Conservation (phyloP, 2,888 invertebrate genomes). For the Thymelicus acteon region DNA sequence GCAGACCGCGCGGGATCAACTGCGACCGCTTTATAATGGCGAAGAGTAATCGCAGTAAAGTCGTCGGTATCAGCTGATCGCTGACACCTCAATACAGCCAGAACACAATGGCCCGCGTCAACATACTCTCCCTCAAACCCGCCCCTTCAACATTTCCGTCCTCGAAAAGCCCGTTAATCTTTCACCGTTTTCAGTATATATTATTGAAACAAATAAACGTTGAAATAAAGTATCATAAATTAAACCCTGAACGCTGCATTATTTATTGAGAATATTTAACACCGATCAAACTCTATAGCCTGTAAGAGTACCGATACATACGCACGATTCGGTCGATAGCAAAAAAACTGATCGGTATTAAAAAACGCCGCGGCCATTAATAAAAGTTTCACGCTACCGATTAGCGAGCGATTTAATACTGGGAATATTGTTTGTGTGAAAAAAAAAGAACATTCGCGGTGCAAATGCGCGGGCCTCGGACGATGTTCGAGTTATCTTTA, state of each 20-base stretch:
- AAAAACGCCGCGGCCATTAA: slow-evolving; percentile 52
- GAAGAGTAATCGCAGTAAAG: not conserved
- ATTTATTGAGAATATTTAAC: slow-evolving; percentile 57
- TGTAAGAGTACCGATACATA: slow-evolving; percentile 44
- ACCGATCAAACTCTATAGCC: slow-evolving; percentile 46
- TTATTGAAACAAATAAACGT: slow-evolving; percentile 57
- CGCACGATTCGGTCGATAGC: slow-evolving; percentile 42
- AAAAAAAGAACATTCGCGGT: slow-evolving; percentile 59
- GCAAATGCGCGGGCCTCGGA: slow-evolving; percentile 52
- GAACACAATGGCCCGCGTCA: slow-evolving; percentile 18
- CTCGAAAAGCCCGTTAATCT: slow-evolving; percentile 46
- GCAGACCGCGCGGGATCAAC: too few relatives aligned
- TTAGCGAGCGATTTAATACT: slow-evolving; percentile 57
- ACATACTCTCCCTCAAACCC: slow-evolving; percentile 30
- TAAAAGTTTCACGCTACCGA: slow-evolving; percentile 57
- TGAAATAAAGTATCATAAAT: slow-evolving; percentile 57
- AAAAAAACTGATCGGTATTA: slow-evolving; percentile 47
- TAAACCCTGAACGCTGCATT: slow-evolving; percentile 55
- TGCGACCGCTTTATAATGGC: not conserved
- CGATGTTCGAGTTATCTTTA: slow-evolving; percentile 71
- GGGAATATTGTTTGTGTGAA: slow-evolving; percentile 57
- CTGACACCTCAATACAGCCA: slow-evolving; percentile 27
- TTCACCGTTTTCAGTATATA: slow-evolving; percentile 50
- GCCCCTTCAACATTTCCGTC: slow-evolving; percentile 21
- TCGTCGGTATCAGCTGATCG: slow-evolving; percentile 10